Evolutionary conservation across 1,140 invertebrate species (phyloP).

Genomic region (Monochamus saltuarius): DNA sequence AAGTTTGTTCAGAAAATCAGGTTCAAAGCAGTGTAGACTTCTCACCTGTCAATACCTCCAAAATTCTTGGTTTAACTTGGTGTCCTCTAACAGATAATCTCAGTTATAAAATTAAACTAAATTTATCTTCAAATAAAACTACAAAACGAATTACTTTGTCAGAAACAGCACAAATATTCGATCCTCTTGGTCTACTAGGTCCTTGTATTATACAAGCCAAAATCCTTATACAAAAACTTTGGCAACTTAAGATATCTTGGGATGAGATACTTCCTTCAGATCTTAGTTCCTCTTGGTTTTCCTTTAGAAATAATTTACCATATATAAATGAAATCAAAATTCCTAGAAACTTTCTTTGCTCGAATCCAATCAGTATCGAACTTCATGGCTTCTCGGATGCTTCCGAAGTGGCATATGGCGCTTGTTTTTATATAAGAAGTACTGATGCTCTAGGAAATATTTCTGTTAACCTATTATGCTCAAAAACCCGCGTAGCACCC

Average conservation of each 20-base stretch:
- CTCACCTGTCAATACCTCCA: constrained; percentile 17
- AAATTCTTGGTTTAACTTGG: constrained; percentile 30
- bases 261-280: constrained; percentile 7
- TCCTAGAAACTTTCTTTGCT: background rate
- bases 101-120: constrained; percentile 11
- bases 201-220: constrained; percentile 38
- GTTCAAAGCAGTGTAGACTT: constrained; percentile 20
- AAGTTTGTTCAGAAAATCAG: constrained; percentile 11
- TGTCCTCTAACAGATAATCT: constrained; percentile 12
- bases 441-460: constrained; percentile 24
- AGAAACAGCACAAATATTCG: constrained; percentile 48
- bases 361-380: constrained; percentile 3
- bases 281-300: constrained; percentile 2
- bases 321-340: constrained; percentile 8
- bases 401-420: constrained; percentile 40
- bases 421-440: constrained; percentile 40
- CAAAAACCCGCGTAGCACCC: constrained; percentile 45
- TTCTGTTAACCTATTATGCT: constrained; percentile 28
- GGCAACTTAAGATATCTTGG: constrained; percentile 12
- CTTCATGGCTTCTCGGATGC: constrained; percentile 46
- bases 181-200: constrained; percentile 53
- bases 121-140: constrained; percentile 27
- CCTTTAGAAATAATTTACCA: background rate
- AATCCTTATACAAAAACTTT: constrained; percentile 17
- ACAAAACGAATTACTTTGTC: constrained; percentile 49